A percentile compares a stretch with the other conserved stretches of the same genome.
These are phyloP conservation scores for Brachynemurus nebulosus DNA, from an alignment of 2,888 invertebrate genomes.

Conservation along the genomic window DNA sequence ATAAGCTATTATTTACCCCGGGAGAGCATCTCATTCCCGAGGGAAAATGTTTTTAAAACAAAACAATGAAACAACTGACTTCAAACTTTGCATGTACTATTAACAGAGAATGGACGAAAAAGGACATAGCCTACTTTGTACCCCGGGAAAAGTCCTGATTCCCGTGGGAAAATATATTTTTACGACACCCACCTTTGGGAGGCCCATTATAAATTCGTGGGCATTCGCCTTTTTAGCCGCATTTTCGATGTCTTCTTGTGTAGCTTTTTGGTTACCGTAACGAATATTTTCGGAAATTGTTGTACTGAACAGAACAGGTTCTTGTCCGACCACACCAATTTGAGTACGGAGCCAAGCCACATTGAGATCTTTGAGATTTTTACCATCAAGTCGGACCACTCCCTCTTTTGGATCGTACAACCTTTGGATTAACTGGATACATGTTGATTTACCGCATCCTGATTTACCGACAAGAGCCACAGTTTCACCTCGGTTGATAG, in stretches of 20 bases:
- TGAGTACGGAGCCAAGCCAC: slow-evolving; percentile 63
- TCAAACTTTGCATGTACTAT: no score
- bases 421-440: slow-evolving; percentile 55
- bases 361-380: slow-evolving; percentile 57
- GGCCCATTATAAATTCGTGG: slow-evolving; percentile 56
- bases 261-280: slow-evolving; percentile 56
- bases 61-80: no score
- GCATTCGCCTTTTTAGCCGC: slow-evolving; percentile 66
- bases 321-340: slow-evolving; percentile 84
- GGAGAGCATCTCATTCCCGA: no score
- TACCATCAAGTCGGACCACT: slow-evolving; percentile 49
- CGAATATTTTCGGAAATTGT: slow-evolving; percentile 77
- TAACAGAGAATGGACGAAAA: not conserved
- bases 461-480: slow-evolving; percentile 61
- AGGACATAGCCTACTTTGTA: no score
- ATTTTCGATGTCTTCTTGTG: slow-evolving; percentile 48
- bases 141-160: no score
- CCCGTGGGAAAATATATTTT: no score
- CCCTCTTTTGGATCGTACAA: slow-evolving; percentile 59
- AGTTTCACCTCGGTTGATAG: slow-evolving; percentile 55
- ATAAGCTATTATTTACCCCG: no score
- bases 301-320: slow-evolving; percentile 74
- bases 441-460: slow-evolving; percentile 68
- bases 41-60: not conserved
- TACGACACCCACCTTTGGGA: slow-evolving; percentile 53